phyloP scores from a whole-genome alignment of 1,140 invertebrate species.

The Bombus picipes region DNA sequence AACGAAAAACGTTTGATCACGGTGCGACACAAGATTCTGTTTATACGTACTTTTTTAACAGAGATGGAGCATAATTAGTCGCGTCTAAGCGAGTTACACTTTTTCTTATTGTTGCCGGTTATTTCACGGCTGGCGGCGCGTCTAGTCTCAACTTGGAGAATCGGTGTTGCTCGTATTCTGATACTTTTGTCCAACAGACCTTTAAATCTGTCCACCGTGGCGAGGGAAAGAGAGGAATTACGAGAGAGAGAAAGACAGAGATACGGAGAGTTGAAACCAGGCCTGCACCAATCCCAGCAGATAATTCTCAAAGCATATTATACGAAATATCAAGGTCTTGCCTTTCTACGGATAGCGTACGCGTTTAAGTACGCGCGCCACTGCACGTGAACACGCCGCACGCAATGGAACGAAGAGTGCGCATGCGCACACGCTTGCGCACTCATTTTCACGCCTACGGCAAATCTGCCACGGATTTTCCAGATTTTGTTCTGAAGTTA shows the following conservation, averaged over 20 bases:
- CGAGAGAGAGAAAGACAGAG: background rate
- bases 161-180: conserved; percentile 25
- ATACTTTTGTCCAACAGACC: conserved; percentile 51
- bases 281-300: conserved; percentile 62
- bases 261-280: conserved; percentile 60
- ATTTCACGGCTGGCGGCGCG: conserved; percentile 38
- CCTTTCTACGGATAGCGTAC: conserved; percentile 68
- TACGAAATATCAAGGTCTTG: conserved; percentile 76
- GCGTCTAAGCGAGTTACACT: conserved; percentile 32
- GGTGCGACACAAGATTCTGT: background rate
- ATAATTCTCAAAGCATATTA: conserved; percentile 75
- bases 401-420: conserved; percentile 15
- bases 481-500: too few species aligned
- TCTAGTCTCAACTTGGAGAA: conserved; percentile 12
- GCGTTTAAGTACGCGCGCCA: conserved; percentile 1
- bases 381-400: conserved; percentile 34
- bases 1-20: background rate
- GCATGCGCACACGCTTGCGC: background rate
- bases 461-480: background rate
- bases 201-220: conserved; percentile 42
- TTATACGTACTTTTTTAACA: background rate
- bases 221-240: background rate
- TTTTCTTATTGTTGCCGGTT: background rate
- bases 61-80: conserved; percentile 44
- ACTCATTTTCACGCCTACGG: conserved; percentile 19